These are phyloP conservation scores for Nautilus pompilius DNA, from an alignment of 1,140 invertebrate species.

Conservation along the genomic window DNA sequence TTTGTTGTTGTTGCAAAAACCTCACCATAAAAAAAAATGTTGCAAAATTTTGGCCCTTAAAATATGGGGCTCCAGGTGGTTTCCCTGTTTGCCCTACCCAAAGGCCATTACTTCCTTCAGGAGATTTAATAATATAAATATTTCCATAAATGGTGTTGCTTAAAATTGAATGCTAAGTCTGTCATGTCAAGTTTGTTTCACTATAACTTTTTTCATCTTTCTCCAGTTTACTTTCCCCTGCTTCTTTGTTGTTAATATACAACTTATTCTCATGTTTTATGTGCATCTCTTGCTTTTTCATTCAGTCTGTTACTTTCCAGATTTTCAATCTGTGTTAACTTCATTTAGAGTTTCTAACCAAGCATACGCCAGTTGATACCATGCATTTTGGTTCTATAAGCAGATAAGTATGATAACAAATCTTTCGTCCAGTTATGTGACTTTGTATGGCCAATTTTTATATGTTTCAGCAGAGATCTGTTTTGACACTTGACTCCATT, in stretches of 20 bases:
- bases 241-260: slow-evolving; percentile 15
- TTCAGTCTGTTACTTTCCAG: neutral
- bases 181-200: slow-evolving; percentile 14
- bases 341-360: slow-evolving; percentile 12
- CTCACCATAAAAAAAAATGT: no score
- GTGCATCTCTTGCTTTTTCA: slow-evolving; percentile 7
- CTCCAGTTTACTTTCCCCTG: slow-evolving; percentile 1
- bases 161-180: slow-evolving; percentile 13
- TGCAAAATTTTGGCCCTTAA: no score
- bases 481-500: slow-evolving; percentile 24
- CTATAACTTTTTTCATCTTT: no score
- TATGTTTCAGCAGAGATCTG: slow-evolving; percentile 19
- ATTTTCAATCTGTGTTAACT: slow-evolving; percentile 11
- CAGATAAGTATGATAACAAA: slow-evolving; percentile 14
- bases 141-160: slow-evolving; percentile 14
- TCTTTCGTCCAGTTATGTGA: slow-evolving; percentile 20
- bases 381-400: slow-evolving; percentile 21
- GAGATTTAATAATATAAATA: slow-evolving; percentile 10
- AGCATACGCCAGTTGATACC: slow-evolving; percentile 19
- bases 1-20: no score
- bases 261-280: slow-evolving; percentile 8
- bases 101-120: no score
- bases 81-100: no score
- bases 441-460: slow-evolving; percentile 18
- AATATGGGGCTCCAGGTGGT: no score